A percentile compares a stretch with the other conserved stretches of the same genome.
phyloP scores from a whole-genome alignment of 2,797 vertebrate species.

The Fratercula arctica region DNA sequence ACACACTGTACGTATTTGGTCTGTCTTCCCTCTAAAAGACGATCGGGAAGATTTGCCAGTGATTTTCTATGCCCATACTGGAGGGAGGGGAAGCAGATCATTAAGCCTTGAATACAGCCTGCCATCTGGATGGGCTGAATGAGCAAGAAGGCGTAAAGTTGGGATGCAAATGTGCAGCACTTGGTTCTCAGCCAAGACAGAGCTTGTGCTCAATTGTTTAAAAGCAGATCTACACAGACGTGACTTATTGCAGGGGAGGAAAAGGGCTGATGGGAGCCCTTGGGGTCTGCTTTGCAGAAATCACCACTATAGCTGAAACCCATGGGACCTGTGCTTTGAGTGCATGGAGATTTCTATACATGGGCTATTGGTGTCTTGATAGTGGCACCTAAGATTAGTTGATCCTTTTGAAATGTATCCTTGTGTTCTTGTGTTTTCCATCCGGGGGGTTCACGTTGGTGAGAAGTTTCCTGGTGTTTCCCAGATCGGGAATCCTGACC shows the following conservation, averaged over 20 bases:
- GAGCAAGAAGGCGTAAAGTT: conserved; percentile 38
- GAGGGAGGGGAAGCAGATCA: conserved; percentile 23
- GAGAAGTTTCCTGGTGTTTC: background rate
- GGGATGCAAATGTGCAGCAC: conserved; percentile 37
- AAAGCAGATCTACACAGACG: background rate
- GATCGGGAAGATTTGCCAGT: conserved; percentile 9
- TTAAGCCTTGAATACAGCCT: conserved; percentile 36
- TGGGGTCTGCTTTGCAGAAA: background rate
- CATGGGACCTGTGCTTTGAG: background rate
- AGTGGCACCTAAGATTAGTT: background rate
- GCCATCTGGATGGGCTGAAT: conserved; percentile 46
- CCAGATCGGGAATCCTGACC: background rate
- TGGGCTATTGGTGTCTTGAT: background rate
- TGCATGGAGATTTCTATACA: background rate
- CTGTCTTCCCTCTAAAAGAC: conserved; percentile 42
- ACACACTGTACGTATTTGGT: background rate
- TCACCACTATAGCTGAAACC: background rate
- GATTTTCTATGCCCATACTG: background rate
- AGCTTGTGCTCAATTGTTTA: conserved; percentile 46
- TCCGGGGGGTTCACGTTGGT: background rate
- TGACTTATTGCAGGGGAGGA: background rate
- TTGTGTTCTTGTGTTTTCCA: background rate
- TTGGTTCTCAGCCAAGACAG: conserved; percentile 35
- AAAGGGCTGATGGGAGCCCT: background rate
- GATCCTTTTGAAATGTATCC: background rate